These are phyloP conservation scores for Cranoglanis bouderius DNA, from an alignment of 2,113 vertebrate species.

Conservation along the genomic window DNA sequence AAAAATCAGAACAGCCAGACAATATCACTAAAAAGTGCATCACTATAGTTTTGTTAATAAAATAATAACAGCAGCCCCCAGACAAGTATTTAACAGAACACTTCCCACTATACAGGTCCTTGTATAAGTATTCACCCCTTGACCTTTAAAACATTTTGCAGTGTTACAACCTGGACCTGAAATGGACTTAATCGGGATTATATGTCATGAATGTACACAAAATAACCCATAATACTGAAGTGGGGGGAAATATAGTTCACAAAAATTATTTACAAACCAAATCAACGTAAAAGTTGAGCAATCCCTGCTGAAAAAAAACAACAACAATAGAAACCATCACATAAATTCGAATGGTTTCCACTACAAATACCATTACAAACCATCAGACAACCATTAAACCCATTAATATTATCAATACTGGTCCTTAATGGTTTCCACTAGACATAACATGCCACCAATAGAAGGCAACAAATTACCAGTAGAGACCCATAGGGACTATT, in stretches of 20 bases:
- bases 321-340: no score
- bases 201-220: neutral
- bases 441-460: no score
- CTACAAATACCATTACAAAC: no score
- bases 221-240: neutral
- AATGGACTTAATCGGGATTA: neutral
- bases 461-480: no score
- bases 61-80: no score
- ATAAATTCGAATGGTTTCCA: no score
- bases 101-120: neutral
- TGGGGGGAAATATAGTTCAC: neutral
- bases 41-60: neutral
- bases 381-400: no score
- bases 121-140: neutral
- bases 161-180: neutral
- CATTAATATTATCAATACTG: no score
- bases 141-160: neutral
- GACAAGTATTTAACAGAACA: neutral
- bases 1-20: neutral
- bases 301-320: no score
- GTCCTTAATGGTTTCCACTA: no score
- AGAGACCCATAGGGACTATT: no score
- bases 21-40: neutral
- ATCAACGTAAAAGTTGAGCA: neutral
- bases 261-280: neutral